Evolutionary conservation across 2,888 invertebrate species (phyloP).

Genomic region (Drosophila kambysellisi): DNA sequence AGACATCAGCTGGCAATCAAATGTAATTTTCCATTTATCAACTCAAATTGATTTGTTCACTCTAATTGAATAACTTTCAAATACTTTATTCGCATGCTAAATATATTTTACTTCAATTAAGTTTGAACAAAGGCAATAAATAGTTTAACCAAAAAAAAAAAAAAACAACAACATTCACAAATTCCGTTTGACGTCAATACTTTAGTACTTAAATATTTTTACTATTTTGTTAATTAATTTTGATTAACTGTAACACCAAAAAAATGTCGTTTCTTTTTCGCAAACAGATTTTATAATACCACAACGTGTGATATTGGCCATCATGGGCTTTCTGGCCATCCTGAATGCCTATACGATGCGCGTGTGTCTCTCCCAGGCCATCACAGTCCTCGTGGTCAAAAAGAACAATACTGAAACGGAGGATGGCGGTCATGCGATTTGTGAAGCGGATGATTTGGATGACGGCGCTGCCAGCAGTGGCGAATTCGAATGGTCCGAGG

Average conservation of each 20-base stretch:
- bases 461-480: constrained; percentile 54
- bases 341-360: constrained; percentile 92
- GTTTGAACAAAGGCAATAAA: background rate
- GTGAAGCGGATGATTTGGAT: constrained; percentile 72
- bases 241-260: constrained; percentile 5
- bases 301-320: constrained; percentile 89
- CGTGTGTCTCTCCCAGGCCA: constrained; percentile 89
- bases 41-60: constrained; percentile 62
- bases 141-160: background rate
- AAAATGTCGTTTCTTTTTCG: constrained; percentile 12
- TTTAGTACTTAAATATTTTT: constrained; percentile 12
- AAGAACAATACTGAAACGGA: constrained; percentile 65
- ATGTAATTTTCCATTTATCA: constrained; percentile 61
- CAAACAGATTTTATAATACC: constrained; percentile 81
- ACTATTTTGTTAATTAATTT: constrained; percentile 4
- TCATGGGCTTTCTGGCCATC: constrained; percentile 90
- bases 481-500: constrained; percentile 88
- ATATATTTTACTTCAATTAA: constrained; percentile 36
- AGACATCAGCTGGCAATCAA: constrained; percentile 52
- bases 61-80: constrained; percentile 61
- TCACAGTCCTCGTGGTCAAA: constrained; percentile 88
- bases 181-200: constrained; percentile 45
- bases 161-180: background rate
- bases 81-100: constrained; percentile 67
- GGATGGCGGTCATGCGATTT: constrained; percentile 59